phyloP scores from a whole-genome alignment of 2,113 vertebrate genomes.

The Notarius quadriscutis region DNA sequence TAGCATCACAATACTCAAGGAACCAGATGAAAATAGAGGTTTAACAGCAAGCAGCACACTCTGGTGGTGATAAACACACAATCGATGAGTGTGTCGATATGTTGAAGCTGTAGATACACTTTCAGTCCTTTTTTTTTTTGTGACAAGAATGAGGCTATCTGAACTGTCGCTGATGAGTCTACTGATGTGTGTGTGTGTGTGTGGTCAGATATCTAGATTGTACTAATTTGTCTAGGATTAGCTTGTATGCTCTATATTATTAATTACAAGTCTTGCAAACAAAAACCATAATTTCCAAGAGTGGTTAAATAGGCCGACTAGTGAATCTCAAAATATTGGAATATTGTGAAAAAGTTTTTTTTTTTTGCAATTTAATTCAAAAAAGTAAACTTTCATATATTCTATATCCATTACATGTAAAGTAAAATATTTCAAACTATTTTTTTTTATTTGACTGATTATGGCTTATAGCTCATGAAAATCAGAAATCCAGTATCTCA shows the following conservation, averaged over 20 bases:
- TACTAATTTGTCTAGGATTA: background rate
- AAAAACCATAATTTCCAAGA: background rate
- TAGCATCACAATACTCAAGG: background rate
- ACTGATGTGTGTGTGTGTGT: background rate
- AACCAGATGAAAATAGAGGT: background rate
- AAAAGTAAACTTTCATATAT: no score
- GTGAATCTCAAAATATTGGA: no score
- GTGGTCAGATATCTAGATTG: background rate
- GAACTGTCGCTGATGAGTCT: background rate
- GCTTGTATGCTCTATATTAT: no score
- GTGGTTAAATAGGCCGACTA: background rate
- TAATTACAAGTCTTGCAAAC: background rate
- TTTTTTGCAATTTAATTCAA: no score
- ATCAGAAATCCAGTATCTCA: no score
- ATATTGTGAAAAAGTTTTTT: no score
- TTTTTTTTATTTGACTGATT: no score
- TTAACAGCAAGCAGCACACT: constrained; percentile 32
- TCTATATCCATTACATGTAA: no score
- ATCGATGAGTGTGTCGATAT: background rate
- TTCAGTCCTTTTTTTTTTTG: background rate
- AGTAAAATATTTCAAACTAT: no score
- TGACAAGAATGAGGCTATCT: no score
- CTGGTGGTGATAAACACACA: constrained; percentile 24
- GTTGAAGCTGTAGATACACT: background rate
- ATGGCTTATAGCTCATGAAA: no score